These are phyloP conservation scores for Drosophila diplacantha DNA, from an alignment of 2,888 invertebrate species.

Conservation along the genomic window DNA sequence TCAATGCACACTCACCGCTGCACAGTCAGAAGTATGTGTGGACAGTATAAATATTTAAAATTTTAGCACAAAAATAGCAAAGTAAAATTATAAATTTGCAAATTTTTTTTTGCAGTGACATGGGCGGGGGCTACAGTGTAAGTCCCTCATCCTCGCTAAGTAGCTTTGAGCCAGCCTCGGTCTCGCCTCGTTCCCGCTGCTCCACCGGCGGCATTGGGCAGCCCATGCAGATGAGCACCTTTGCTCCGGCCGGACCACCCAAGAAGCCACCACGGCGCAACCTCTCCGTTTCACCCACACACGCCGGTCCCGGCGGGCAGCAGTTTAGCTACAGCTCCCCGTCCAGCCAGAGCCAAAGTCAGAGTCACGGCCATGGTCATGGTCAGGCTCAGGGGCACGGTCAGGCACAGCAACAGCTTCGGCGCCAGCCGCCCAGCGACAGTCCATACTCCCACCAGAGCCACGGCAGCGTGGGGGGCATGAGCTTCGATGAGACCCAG, in stretches of 20 bases:
- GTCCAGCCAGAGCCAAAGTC: conserved; percentile 61
- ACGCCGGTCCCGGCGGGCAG: conserved; percentile 78
- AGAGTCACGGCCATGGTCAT: conserved; percentile 33
- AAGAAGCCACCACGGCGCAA: conserved; percentile 93
- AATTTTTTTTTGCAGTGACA: conserved; percentile 53
- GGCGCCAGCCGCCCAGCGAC: conserved; percentile 59
- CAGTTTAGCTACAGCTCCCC: conserved; percentile 71
- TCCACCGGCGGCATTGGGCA: conserved; percentile 69
- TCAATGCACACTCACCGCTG: conserved; percentile 66
- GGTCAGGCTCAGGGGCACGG: background rate
- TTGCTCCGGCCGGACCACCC: conserved; percentile 84
- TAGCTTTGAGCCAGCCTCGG: conserved; percentile 75
- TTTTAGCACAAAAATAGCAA: too few relatives aligned
- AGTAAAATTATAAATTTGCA: too few relatives aligned
- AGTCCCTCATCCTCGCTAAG: conserved; percentile 77
- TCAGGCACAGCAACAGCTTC: conserved; percentile 21
- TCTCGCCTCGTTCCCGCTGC: conserved; percentile 73
- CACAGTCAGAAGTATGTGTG: conserved; percentile 66
- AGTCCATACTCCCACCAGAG: conserved; percentile 73
- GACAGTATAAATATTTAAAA: too few relatives aligned
- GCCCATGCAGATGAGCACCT: conserved; percentile 64
- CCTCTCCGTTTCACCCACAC: conserved; percentile 91
- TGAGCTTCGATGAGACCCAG: conserved; percentile 67
- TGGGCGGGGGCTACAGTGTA: conserved; percentile 62
- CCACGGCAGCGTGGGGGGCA: conserved; percentile 67